These are phyloP conservation scores for Drosophila auraria DNA, from an alignment of 1,140 invertebrate species.

Conservation along the genomic window DNA sequence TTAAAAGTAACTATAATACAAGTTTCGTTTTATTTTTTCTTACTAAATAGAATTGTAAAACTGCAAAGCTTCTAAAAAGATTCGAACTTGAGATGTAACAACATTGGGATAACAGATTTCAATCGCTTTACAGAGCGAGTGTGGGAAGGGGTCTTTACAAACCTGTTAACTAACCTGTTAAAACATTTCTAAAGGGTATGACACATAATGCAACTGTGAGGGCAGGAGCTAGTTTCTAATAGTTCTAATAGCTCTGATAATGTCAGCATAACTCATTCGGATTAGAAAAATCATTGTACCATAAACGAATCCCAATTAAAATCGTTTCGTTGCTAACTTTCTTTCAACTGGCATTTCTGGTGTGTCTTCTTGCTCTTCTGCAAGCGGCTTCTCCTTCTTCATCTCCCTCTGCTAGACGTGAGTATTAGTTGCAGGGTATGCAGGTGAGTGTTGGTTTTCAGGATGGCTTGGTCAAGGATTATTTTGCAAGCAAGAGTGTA, in stretches of 20 bases:
- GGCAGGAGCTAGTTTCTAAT: background rate
- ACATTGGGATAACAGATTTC: no score
- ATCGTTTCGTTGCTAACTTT: slow-evolving; percentile 38
- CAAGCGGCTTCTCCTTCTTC: background rate
- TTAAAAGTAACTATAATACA: no score
- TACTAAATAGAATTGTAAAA: no score
- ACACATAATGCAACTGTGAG: background rate
- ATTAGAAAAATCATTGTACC: slow-evolving; percentile 28
- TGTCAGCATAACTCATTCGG: slow-evolving; percentile 32
- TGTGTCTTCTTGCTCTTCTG: background rate
- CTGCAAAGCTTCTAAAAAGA: no score
- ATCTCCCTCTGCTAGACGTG: background rate
- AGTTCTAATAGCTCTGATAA: slow-evolving; percentile 28
- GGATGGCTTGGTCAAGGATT: no score
- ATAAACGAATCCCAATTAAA: slow-evolving; percentile 42
- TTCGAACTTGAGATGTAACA: no score
- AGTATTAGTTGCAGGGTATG: slow-evolving; percentile 17
- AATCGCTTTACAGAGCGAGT: no score
- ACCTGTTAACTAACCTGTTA: background rate
- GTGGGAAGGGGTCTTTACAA: background rate
- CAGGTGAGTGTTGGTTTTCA: background rate
- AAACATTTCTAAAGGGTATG: background rate
- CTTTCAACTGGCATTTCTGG: slow-evolving; percentile 5
- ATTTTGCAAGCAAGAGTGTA: no score
- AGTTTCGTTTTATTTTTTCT: no score